phyloP scores from a whole-genome alignment of 1,140 invertebrate species.

The Drosophila arizonae region DNA sequence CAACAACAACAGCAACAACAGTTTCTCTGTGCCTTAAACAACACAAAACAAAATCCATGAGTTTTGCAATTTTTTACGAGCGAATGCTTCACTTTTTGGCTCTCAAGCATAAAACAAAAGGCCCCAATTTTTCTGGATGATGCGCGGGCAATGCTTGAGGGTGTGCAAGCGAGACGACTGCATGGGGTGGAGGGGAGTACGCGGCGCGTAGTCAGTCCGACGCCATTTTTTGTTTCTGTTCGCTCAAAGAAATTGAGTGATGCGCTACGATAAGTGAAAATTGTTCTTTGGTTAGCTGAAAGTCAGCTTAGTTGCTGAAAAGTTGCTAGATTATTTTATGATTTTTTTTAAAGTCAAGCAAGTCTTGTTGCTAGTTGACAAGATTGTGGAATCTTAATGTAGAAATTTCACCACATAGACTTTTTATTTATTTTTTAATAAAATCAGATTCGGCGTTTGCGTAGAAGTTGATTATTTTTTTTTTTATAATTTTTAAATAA shows the following conservation, averaged over 20 bases:
- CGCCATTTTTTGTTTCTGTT: constrained; percentile 36
- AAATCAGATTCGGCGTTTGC: no score
- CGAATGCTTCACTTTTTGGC: constrained; percentile 47
- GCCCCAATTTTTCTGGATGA: not conserved
- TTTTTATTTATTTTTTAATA: no score
- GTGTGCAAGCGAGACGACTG: not conserved
- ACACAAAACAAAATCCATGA: constrained; percentile 58
- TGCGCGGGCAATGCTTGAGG: not conserved
- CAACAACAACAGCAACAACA: not conserved
- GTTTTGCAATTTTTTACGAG: constrained; percentile 74
- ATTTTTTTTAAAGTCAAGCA: constrained; percentile 4
- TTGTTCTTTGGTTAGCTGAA: constrained; percentile 24
- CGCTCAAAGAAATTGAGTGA: constrained; percentile 44
- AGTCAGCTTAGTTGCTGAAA: constrained; percentile 16
- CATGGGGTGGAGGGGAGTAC: not conserved
- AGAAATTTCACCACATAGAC: not conserved
- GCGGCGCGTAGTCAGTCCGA: constrained; percentile 30
- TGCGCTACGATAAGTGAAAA: constrained; percentile 31
- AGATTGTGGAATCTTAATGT: constrained; percentile 3
- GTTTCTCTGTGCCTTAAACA: constrained; percentile 9
- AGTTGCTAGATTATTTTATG: constrained; percentile 3
- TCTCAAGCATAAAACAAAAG: constrained; percentile 70
- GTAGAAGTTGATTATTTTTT: no score
- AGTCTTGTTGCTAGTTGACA: not conserved
- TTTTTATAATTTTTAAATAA: no score